A percentile compares a stretch with the other conserved stretches of the same genome.
phyloP scores from a whole-genome alignment of 2,888 invertebrate species.

The Hypsopygia costalis region DNA sequence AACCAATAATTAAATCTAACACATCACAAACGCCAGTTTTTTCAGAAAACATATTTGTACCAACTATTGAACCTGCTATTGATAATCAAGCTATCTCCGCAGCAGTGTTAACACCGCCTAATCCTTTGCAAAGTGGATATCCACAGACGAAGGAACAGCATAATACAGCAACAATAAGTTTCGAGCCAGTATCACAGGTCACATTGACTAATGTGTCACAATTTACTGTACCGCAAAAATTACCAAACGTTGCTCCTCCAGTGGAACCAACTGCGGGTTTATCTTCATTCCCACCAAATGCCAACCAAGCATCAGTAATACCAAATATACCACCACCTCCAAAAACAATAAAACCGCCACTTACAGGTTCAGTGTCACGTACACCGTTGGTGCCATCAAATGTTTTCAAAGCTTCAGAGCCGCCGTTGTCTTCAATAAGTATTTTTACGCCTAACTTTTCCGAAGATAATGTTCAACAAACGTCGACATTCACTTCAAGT shows the following conservation, averaged over 20 bases:
- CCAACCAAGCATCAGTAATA: neutral
- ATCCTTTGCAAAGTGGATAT: neutral
- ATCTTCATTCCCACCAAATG: neutral
- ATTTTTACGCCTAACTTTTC: slow-evolving; percentile 3
- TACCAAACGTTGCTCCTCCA: too few species aligned
- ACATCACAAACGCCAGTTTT: slow-evolving; percentile 10
- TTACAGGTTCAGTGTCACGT: too few species aligned
- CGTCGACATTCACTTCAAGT: neutral
- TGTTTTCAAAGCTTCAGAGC: too few species aligned
- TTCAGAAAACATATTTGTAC: slow-evolving; percentile 48
- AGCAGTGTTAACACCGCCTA: too few species aligned
- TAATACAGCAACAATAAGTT: too few species aligned
- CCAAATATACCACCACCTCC: slow-evolving; percentile 7
- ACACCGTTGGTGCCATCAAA: too few species aligned
- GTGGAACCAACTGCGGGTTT: too few species aligned
- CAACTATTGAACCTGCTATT: slow-evolving; percentile 14
- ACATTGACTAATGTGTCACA: too few species aligned
- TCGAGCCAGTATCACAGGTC: too few species aligned
- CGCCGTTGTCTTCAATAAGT: neutral
- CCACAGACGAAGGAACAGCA: neutral
- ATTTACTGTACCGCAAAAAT: too few species aligned
- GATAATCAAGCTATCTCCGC: slow-evolving; percentile 2
- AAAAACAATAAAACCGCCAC: too few species aligned
- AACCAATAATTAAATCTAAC: slow-evolving; percentile 50
- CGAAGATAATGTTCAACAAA: neutral